Evolutionary conservation across 2,888 invertebrate genomes (phyloP).

Genomic region (Bellardia pandia): DNA sequence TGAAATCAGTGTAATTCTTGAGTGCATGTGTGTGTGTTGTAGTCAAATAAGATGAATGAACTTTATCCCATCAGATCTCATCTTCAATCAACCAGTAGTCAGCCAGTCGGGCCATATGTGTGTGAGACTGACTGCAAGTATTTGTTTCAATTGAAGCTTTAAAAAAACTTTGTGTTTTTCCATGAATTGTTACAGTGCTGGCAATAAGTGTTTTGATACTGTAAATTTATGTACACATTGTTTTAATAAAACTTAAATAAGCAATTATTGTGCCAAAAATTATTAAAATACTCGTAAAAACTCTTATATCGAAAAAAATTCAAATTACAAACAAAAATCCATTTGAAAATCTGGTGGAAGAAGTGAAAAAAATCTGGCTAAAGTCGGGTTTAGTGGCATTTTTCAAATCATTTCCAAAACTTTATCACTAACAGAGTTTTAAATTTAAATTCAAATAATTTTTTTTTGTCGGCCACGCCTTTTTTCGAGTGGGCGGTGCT

Average conservation of each 20-base stretch:
- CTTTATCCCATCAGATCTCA: conserved; percentile 56
- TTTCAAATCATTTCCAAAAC: no score
- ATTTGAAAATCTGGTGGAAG: no score
- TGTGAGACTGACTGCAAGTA: conserved; percentile 29
- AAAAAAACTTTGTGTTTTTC: conserved; percentile 14
- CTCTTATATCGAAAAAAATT: no score
- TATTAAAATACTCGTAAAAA: no score
- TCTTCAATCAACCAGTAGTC: conserved; percentile 32
- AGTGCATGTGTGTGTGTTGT: not conserved
- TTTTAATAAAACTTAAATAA: not conserved
- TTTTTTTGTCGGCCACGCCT: no score
- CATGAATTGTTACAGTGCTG: conserved; percentile 40
- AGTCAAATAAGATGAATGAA: conserved; percentile 68
- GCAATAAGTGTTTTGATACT: conserved; percentile 10
- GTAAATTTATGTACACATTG: not conserved
- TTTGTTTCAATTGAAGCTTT: conserved; percentile 23
- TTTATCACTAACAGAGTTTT: no score
- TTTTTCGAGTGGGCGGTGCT: no score
- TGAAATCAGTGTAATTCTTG: conserved; percentile 44
- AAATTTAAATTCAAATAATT: no score
- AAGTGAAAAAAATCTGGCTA: no score
- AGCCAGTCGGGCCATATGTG: not conserved
- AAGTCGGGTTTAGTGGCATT: no score
- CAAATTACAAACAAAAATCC: no score
- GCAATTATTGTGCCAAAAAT: no score